phyloP scores from a whole-genome alignment of 2,797 vertebrate genomes.

The Amblyraja radiata region DNA sequence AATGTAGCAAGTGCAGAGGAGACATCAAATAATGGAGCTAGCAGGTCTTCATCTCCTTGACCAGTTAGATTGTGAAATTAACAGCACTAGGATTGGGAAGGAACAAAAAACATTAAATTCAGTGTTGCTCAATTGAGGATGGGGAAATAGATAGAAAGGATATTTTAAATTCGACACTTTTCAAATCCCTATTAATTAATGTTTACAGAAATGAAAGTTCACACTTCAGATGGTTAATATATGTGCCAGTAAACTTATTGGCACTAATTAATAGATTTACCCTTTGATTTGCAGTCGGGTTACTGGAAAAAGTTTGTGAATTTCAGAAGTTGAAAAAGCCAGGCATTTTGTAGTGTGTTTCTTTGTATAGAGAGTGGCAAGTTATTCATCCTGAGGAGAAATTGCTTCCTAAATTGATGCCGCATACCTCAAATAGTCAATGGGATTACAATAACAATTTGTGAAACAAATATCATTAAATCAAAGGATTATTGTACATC shows the following conservation, averaged over 20 bases:
- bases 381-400: too few species aligned
- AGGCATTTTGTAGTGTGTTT: too few species aligned
- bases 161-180: neutral
- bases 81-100: neutral
- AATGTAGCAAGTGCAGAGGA: neutral
- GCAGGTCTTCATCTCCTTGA: neutral
- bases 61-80: constrained; percentile 5
- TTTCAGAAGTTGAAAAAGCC: too few species aligned
- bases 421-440: too few species aligned
- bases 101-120: neutral
- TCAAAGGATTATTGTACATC: neutral
- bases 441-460: too few species aligned
- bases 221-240: neutral
- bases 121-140: neutral
- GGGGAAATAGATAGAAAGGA: neutral
- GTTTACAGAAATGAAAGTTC: neutral
- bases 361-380: too few species aligned
- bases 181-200: neutral
- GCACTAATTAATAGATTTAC: neutral
- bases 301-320: too few species aligned
- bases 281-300: too few species aligned
- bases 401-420: too few species aligned
- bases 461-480: too few species aligned
- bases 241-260: neutral
- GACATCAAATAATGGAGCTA: too few species aligned